phyloP scores from a whole-genome alignment of 1,140 invertebrate genomes.

The Hestina assimilis region DNA sequence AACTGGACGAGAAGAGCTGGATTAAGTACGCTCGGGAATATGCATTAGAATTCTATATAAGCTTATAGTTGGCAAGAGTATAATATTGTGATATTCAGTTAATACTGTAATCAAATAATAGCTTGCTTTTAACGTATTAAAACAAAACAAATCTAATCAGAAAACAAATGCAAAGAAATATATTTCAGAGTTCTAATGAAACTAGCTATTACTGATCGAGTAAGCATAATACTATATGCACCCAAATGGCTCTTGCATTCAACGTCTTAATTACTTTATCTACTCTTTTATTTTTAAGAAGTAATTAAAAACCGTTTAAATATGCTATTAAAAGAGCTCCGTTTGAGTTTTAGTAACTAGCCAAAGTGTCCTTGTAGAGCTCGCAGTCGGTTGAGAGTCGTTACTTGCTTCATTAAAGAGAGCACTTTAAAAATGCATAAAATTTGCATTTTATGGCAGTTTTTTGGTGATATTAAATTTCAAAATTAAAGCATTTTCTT shows the following conservation, averaged over 20 bases:
- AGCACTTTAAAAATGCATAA: constrained; percentile 36
- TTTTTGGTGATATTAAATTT: too few relatives aligned
- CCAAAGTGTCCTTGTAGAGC: constrained; percentile 8
- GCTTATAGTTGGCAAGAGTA: constrained; percentile 3
- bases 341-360: constrained; percentile 12
- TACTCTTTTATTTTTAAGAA: background rate
- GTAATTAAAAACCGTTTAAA: constrained; percentile 11
- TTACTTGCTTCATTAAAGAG: constrained; percentile 64
- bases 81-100: background rate
- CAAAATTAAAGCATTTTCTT: too few relatives aligned
- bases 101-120: background rate
- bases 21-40: constrained; percentile 16
- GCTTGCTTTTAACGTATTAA: too few relatives aligned
- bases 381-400: constrained; percentile 44
- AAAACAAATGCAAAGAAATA: too few relatives aligned
- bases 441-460: background rate
- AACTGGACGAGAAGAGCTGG: constrained; percentile 6
- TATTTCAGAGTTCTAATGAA: too few relatives aligned
- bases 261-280: too few relatives aligned
- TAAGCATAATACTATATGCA: too few relatives aligned
- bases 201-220: too few relatives aligned
- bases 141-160: too few relatives aligned
- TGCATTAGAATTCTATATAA: constrained; percentile 14
- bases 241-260: too few relatives aligned
- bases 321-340: constrained; percentile 1